Conservation (phyloP, 2,113 vertebrate genomes). For the Hipposideros armiger region DNA sequence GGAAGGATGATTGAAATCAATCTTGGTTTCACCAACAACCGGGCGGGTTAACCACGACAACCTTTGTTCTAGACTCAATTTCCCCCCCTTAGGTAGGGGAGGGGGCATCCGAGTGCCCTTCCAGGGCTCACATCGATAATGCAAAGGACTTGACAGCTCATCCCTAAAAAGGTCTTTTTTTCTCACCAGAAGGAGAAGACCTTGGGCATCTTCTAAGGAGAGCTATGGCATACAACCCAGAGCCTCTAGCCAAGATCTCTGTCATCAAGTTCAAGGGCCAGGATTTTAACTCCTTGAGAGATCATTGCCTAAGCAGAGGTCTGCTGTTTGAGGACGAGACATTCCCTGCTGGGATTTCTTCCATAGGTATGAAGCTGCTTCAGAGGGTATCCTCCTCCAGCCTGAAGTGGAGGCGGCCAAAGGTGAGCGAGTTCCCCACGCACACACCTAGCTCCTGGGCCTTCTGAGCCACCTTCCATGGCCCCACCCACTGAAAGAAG, state of each 20-base stretch:
- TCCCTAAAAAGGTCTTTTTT: not conserved
- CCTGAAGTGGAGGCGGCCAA: constrained; percentile 86
- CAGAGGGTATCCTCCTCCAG: not conserved
- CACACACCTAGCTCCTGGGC: not conserved
- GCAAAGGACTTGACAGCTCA: not conserved
- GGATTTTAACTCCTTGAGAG: constrained; percentile 82
- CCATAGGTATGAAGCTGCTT: constrained; percentile 83
- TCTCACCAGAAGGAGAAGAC: constrained; percentile 50
- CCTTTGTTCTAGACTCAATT: too few species aligned
- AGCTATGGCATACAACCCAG: constrained; percentile 51
- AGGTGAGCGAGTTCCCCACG: constrained; percentile 78
- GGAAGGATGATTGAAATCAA: not conserved
- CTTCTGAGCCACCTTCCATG: not conserved
- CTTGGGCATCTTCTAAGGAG: not conserved
- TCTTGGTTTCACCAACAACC: too few species aligned
- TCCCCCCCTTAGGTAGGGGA: too few species aligned
- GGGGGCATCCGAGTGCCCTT: not conserved
- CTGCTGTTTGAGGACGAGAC: constrained; percentile 86
- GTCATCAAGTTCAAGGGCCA: constrained; percentile 81
- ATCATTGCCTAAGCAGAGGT: constrained; percentile 78
- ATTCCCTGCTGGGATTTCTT: constrained; percentile 82
- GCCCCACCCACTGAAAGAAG: not conserved
- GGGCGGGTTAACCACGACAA: too few species aligned
- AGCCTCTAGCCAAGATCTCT: constrained; percentile 40
- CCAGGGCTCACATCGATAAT: not conserved